A percentile compares a stretch with the other conserved stretches of the same genome.
Conservation (phyloP, 1,140 invertebrate genomes). For the Pogonomyrmex barbatus region DNA sequence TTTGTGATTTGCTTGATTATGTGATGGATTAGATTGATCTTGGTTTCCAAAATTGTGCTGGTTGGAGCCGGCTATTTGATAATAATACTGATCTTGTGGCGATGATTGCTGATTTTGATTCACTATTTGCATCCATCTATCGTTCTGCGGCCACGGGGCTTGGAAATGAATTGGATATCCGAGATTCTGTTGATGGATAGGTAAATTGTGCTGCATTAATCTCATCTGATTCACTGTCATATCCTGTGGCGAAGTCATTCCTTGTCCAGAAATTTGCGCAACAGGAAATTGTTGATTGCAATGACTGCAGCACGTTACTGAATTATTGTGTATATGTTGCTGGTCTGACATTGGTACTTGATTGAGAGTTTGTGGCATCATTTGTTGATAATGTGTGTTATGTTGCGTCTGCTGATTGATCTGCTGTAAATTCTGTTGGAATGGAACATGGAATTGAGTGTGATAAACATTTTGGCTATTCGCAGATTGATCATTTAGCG, state of each 20-base stretch:
- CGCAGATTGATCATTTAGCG: background rate
- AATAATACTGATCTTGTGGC: background rate
- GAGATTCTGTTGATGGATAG: background rate
- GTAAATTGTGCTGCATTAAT: background rate
- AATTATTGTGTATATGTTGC: background rate
- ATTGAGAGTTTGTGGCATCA: slow-evolving; percentile 43
- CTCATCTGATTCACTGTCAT: slow-evolving; percentile 35
- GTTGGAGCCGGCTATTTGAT: background rate
- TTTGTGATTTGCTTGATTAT: background rate
- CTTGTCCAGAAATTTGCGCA: background rate
- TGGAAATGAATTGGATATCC: slow-evolving; percentile 16
- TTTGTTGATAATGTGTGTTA: slow-evolving; percentile 48
- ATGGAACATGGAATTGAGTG: background rate
- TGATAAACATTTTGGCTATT: background rate
- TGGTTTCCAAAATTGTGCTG: background rate
- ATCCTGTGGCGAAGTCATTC: slow-evolving; percentile 71
- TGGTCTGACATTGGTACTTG: slow-evolving; percentile 7
- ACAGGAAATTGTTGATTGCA: slow-evolving; percentile 1
- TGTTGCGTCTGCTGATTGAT: slow-evolving; percentile 61
- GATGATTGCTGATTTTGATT: background rate
- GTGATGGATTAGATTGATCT: background rate
- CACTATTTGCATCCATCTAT: background rate
- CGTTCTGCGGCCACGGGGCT: background rate
- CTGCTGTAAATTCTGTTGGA: slow-evolving; percentile 42
- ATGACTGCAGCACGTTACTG: background rate